Base-by-base conservation (phyloP, 1,140 invertebrate species). In the Habropoda laboriosa region DNA sequence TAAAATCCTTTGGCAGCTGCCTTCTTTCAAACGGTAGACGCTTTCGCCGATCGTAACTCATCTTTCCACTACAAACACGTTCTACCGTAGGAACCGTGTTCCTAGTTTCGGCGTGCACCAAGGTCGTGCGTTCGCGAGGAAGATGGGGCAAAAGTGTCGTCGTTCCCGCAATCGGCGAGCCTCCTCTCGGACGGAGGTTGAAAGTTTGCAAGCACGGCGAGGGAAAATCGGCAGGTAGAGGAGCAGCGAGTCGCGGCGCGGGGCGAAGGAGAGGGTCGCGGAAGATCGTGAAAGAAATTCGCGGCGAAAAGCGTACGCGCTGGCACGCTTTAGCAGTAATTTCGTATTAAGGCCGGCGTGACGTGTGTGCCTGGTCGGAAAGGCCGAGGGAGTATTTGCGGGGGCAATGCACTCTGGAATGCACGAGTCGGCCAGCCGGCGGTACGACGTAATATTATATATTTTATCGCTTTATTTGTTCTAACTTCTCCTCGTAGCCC, bases 331-430 rank as follows among this genome's bases (percentile, higher is more conserved):
- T 82, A 71, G 71, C 84, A 80, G 81, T 86, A 83, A 84, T 87
- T 87, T 89, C 85, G 89, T 87, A 86, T 88, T 87, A 87, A 90
- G 86, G 87, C 89, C 84, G 86, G 66, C 73, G 68, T 81, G 85
- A 79, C 79, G 85, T 80, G 85, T 80, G 66, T 80, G 81, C 64
- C 64, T 75, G 57, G 72, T 78, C 70, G 85, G 79, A 67, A 82
- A 82, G 71, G 85, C 77, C 76, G 84, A 68, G 73, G 72, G 80
- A 90, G 91, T 91, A 91, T 91, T 91, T 87, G 91, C 89, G 90
- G 89, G 91, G 90, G 90, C 91, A 92, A 91, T 92, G 91, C 91
- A 92, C 91, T 91, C 90, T 90, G 89, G 91, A 92, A 92, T 92
- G 91, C 90, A 90, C 89, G 87, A 89, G 90, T 88, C 90, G 88